A percentile compares a stretch with the other conserved stretches of the same genome.
These are phyloP conservation scores for Zygothrica quintamaculata DNA, from an alignment of 2,888 invertebrate species.

Conservation along the genomic window DNA sequence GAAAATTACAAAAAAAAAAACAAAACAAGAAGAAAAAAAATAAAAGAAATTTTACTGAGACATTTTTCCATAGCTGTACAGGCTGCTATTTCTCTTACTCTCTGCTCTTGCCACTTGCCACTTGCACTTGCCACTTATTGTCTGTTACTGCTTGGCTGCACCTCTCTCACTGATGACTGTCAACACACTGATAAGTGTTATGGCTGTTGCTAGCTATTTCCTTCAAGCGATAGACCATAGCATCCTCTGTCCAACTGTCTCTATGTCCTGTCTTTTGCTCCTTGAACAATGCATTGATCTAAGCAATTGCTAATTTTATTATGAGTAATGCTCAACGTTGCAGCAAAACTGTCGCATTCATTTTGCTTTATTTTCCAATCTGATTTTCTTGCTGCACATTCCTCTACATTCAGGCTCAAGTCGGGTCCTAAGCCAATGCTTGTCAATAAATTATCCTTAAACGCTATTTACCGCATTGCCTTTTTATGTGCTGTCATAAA, in stretches of 20 bases:
- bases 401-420: not conserved
- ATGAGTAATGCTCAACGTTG: slow-evolving; percentile 65
- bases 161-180: slow-evolving; percentile 40
- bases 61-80: slow-evolving; percentile 27
- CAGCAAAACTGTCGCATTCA: slow-evolving; percentile 21
- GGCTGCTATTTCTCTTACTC: slow-evolving; percentile 14
- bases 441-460: slow-evolving; percentile 32
- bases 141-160: slow-evolving; percentile 26
- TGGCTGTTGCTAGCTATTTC: slow-evolving; percentile 29
- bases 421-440: too few species aligned
- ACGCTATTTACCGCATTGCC: slow-evolving; percentile 5
- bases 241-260: slow-evolving; percentile 10
- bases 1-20: slow-evolving; percentile 41
- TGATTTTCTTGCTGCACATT: slow-evolving; percentile 13
- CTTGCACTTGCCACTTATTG: slow-evolving; percentile 13
- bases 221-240: slow-evolving; percentile 18
- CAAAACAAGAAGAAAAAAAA: too few species aligned
- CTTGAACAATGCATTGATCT: slow-evolving; percentile 45
- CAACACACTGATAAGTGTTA: slow-evolving; percentile 67
- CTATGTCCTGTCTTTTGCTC: slow-evolving; percentile 12
- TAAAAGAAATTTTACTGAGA: too few species aligned
- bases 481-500: slow-evolving; percentile 21
- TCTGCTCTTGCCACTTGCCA: slow-evolving; percentile 11
- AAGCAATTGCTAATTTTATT: slow-evolving; percentile 70
- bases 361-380: slow-evolving; percentile 7